Evolutionary conservation across 2,888 invertebrate genomes (phyloP), one percentile per base, ranked within the genome.

Genomic region (Scaptomyza cyrtandrae): DNA sequence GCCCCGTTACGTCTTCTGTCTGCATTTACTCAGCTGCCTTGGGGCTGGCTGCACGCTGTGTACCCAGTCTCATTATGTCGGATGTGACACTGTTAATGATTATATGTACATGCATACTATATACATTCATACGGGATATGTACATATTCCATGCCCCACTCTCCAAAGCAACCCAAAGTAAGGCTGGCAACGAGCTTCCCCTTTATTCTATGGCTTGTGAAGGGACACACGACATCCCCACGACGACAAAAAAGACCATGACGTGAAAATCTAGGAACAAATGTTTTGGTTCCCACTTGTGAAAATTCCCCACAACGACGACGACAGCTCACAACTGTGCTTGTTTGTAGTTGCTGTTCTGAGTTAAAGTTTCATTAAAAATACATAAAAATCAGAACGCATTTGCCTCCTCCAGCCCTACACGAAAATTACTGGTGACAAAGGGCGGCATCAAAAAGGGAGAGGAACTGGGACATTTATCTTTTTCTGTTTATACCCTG

Each of bases 51-150:
- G 60, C 61, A 57, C 43, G 43, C 59, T 59, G 65, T 85, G 80
- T 79, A 78, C 87, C 84, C 78, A 83, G 88, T 83, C 88, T 90
- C 90, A 91, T 90, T 90, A 90, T 90, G 90, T 89, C 81, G 90
- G 88, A 90, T 89, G 88, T 90, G 91, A 90, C 90, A 90, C 89
- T 89, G 89, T 91, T 90, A 90, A 90, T 90, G 88, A 90, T 91
- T 90, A 90, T 90, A 77, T 81, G 86, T 79, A 19, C n/a, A 35
- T 39, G 9, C 39, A 14, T 39, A 37, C 37, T n/a, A 2, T 6
- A 37, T 37, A 37, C n/a, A n/a, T 3, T 1, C 6, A 37, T 39
- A 1, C 19, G n/a, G 5, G 11, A 75, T 79, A 74, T 75, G 78
- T 72, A 77, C 68, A 76, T 78, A 75, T 68, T 70, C 71, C 65